Conservation (phyloP, 2,888 invertebrate genomes). For the Mesorhabditis spiculigera region DNA sequence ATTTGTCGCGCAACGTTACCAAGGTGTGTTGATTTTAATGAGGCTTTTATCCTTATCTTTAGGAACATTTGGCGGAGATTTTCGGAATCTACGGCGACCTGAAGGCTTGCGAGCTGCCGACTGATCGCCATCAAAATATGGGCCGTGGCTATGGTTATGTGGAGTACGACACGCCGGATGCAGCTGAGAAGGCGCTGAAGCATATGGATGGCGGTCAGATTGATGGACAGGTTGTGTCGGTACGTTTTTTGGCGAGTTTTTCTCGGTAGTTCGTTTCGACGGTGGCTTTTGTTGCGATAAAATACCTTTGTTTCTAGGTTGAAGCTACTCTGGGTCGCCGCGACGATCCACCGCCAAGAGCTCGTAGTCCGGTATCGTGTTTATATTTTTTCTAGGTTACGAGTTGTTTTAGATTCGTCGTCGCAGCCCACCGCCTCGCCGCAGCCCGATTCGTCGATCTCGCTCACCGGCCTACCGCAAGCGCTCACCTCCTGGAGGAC, state of each 20-base stretch:
- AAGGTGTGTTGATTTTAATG: conserved; percentile 58
- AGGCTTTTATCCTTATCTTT: conserved; percentile 16
- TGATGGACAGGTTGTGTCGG: conserved; percentile 37
- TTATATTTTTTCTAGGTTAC: neutral
- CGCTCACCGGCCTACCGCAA: conserved; percentile 25
- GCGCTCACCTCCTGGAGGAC: conserved; percentile 21
- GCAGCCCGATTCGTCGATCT: conserved; percentile 13
- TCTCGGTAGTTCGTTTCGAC: neutral
- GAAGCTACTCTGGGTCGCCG: neutral
- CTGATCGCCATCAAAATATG: conserved; percentile 82
- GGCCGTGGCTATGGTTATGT: conserved; percentile 92
- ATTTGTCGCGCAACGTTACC: conserved; percentile 36
- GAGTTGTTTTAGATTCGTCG: conserved; percentile 9
- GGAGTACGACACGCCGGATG: conserved; percentile 86
- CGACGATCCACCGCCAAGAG: neutral
- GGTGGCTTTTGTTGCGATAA: neutral
- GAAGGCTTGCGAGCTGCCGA: conserved; percentile 82
- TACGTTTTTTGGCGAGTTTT: conserved; percentile 7
- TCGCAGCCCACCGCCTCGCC: conserved; percentile 26
- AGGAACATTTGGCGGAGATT: conserved; percentile 82
- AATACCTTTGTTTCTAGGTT: neutral
- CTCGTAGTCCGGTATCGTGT: neutral
- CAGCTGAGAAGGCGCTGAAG: conserved; percentile 96
- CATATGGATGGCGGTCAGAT: conserved; percentile 87
- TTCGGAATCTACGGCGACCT: conserved; percentile 73